A percentile compares a stretch with the other conserved stretches of the same genome.
phyloP scores from a whole-genome alignment of 2,888 invertebrate species.

The Hydroisotoma schaefferi region DNA sequence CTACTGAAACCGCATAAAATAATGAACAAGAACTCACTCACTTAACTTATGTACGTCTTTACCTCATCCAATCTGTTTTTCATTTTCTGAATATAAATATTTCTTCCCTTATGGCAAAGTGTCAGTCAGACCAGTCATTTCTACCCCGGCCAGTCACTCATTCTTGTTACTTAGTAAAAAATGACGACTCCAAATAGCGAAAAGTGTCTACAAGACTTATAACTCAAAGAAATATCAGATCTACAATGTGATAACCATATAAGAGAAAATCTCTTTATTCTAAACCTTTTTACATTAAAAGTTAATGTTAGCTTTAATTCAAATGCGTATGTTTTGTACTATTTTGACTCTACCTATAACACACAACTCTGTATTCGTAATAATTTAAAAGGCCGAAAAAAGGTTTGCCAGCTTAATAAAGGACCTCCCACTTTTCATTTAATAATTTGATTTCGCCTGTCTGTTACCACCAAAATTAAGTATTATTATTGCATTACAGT shows the following conservation, averaged over 20 bases:
- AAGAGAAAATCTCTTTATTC: too few species aligned
- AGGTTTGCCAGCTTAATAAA: background rate
- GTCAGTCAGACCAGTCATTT: slow-evolving; percentile 28
- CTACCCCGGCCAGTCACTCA: background rate
- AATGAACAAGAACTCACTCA: background rate
- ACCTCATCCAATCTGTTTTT: slow-evolving; percentile 8
- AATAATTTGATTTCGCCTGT: slow-evolving; percentile 3
- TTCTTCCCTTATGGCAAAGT: slow-evolving; percentile 34
- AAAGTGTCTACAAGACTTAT: too few species aligned
- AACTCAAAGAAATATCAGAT: too few species aligned
- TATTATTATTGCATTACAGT: background rate
- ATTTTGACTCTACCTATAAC: too few species aligned
- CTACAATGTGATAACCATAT: too few species aligned
- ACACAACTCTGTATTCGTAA: too few species aligned
- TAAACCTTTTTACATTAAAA: too few species aligned
- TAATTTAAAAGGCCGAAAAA: too few species aligned
- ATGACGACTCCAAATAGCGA: background rate
- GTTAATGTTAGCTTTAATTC: too few species aligned
- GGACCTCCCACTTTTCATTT: slow-evolving; percentile 3
- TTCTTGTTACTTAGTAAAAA: background rate
- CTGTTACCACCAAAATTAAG: background rate
- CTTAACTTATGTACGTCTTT: background rate
- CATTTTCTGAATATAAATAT: slow-evolving; percentile 10
- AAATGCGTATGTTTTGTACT: too few species aligned
- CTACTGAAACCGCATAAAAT: background rate